Conservation (phyloP, 1,140 invertebrate species). For the Eubasilissa regina region DNA sequence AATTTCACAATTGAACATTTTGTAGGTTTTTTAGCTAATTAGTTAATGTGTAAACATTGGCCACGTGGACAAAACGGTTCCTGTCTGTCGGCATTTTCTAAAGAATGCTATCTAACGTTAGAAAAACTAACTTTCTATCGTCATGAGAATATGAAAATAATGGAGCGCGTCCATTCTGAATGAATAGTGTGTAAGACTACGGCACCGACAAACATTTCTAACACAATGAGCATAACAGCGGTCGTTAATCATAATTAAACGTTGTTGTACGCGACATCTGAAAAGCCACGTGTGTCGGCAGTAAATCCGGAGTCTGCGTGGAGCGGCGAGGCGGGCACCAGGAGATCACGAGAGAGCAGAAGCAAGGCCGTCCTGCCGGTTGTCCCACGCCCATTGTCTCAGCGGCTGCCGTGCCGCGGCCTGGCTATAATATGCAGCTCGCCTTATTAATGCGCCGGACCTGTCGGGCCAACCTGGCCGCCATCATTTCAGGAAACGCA, state of each 20-base stretch:
- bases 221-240: background rate
- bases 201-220: slow-evolving; percentile 1
- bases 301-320: background rate
- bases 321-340: background rate
- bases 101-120: too few relatives aligned
- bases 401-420: background rate
- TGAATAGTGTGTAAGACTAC: background rate
- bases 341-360: background rate
- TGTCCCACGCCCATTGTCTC: slow-evolving; percentile 25
- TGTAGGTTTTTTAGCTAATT: too few relatives aligned
- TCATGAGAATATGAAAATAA: too few relatives aligned
- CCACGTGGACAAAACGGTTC: too few relatives aligned
- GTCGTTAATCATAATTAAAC: slow-evolving; percentile 31
- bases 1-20: too few relatives aligned
- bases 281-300: slow-evolving; percentile 20
- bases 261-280: slow-evolving; percentile 6
- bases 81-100: too few relatives aligned
- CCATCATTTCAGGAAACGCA: background rate
- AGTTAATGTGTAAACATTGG: too few relatives aligned
- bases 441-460: too few relatives aligned
- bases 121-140: too few relatives aligned
- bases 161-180: background rate
- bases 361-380: slow-evolving; percentile 9
- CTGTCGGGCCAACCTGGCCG: background rate
- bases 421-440: too few relatives aligned